phyloP scores from a whole-genome alignment of 2,888 invertebrate species.

The Macrophya alboannulata region DNA sequence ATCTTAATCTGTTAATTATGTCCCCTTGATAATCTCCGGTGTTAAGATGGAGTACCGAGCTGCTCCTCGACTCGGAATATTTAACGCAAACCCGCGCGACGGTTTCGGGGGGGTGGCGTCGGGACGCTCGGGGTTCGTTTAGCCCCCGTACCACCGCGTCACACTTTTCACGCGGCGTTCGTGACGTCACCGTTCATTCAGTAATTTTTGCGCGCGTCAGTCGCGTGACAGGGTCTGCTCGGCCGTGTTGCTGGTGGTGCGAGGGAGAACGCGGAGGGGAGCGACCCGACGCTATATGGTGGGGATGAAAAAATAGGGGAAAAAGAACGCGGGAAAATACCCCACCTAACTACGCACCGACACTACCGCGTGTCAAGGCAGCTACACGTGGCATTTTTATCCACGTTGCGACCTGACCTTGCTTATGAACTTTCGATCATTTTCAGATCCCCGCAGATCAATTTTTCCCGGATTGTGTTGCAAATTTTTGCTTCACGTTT shows the following conservation, averaged over 20 bases:
- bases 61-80: background rate
- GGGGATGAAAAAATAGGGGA: constrained; percentile 78
- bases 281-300: constrained; percentile 67
- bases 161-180: constrained; percentile 69
- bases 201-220: constrained; percentile 79
- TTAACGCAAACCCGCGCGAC: background rate
- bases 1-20: constrained; percentile 45
- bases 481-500: background rate
- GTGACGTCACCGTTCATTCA: constrained; percentile 80
- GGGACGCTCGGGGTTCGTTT: constrained; percentile 10
- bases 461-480: background rate
- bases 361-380: constrained; percentile 77
- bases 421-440: constrained; percentile 2
- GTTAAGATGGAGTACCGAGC: constrained; percentile 19
- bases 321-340: constrained; percentile 71
- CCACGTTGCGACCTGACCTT: constrained; percentile 59
- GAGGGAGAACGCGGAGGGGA: constrained; percentile 41
- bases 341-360: constrained; percentile 74
- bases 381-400: constrained; percentile 74
- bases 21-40: constrained; percentile 46
- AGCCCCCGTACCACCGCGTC: constrained; percentile 59
- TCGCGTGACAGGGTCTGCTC: constrained; percentile 66
- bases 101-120: constrained; percentile 36
- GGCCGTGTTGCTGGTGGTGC: constrained; percentile 35
- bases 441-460: background rate